Evolutionary conservation across 1,140 invertebrate genomes (phyloP).

Genomic region (Platorchestia sp.): DNA sequence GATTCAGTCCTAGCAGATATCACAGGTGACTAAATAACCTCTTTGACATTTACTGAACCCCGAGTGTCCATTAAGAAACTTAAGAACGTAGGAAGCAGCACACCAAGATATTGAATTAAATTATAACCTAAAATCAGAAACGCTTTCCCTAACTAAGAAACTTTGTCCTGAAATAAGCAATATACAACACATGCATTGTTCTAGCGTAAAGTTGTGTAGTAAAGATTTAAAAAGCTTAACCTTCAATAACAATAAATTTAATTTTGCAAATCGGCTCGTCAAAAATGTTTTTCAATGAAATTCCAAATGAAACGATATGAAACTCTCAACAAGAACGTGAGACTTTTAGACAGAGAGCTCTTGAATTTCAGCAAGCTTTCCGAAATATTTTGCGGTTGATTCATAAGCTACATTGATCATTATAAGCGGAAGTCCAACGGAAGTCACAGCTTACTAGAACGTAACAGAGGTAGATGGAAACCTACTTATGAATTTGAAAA

Average conservation of each 20-base stretch:
- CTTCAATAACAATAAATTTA: not conserved
- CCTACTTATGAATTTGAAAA: not conserved
- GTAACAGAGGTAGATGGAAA: not conserved
- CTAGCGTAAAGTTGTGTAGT: not conserved
- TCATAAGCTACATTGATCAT: not conserved
- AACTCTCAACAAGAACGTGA: not conserved
- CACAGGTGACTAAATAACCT: no score
- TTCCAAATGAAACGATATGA: not conserved
- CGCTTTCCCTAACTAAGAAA: not conserved
- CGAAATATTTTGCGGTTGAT: not conserved
- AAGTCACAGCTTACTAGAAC: not conserved
- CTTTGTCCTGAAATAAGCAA: not conserved
- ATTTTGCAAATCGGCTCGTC: not conserved
- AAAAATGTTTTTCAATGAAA: not conserved
- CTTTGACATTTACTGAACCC: no score
- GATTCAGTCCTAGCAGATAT: no score
- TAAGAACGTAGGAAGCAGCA: no score
- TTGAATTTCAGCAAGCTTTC: not conserved
- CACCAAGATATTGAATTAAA: no score
- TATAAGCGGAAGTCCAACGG: not conserved
- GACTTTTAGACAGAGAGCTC: not conserved
- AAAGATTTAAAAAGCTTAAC: not conserved
- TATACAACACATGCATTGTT: not conserved
- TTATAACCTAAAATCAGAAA: no score
- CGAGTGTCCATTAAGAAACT: no score